phyloP scores from a whole-genome alignment of 2,888 invertebrate genomes.

The Meteorus colon region DNA sequence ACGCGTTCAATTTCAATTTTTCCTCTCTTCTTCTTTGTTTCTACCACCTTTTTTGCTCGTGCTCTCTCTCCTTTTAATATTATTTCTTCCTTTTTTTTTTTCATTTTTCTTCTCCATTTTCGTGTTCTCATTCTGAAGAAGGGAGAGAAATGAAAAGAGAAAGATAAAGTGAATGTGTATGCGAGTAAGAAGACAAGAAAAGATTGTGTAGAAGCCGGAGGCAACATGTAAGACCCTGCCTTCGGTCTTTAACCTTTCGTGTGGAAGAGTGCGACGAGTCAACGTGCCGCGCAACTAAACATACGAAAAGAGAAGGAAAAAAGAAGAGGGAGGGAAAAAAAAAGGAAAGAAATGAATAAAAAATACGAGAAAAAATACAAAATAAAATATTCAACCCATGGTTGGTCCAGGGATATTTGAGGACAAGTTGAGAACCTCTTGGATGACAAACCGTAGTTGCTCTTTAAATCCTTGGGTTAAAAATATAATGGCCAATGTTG shows the following conservation, averaged over 20 bases:
- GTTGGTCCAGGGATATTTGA: not conserved
- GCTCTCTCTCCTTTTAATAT: not conserved
- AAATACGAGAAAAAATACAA: not conserved
- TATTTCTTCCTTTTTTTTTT: conserved; percentile 2
- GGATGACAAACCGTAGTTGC: conserved; percentile 2
- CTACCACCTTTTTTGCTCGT: not conserved
- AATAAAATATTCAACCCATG: not conserved
- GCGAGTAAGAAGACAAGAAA: conserved; percentile 36
- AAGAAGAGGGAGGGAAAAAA: conserved; percentile 7
- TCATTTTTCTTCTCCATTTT: not conserved
- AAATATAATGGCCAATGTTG: conserved; percentile 33
- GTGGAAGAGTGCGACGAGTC: conserved; percentile 22
- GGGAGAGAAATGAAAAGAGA: conserved; percentile 31
- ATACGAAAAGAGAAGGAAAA: not conserved
- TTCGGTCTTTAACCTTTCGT: conserved; percentile 39
- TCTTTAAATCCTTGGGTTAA: conserved; percentile 29
- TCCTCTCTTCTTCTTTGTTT: conserved; percentile 23
- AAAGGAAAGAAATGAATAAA: not conserved
- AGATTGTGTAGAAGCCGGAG: conserved; percentile 32
- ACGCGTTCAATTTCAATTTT: conserved; percentile 25
- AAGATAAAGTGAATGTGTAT: not conserved
- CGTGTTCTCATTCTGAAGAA: conserved; percentile 37
- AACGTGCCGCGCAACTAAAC: conserved; percentile 26
- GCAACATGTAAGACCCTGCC: conserved; percentile 29
- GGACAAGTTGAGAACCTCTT: conserved; percentile 23